Base-by-base conservation (phyloP, 2,888 invertebrate species). In the Orchesella flavescens region DNA sequence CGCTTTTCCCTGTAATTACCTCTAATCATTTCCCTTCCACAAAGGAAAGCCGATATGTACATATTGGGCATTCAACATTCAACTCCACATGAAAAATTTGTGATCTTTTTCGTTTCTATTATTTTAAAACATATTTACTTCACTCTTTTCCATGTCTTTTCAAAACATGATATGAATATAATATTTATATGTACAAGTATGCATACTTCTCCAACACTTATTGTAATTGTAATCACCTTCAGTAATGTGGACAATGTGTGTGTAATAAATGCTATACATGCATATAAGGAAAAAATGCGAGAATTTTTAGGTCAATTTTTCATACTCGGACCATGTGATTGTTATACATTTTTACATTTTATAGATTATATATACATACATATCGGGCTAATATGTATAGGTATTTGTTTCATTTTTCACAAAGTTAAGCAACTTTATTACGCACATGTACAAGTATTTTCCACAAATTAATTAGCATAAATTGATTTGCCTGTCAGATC, bases 1-100 rank as follows among this genome's bases (percentile, higher is more conserved):
- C 86, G 87, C 87, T 87, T 88, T 88, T 87, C 88, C 88, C 88
- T 88, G 88, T 88, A 88, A 88, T 88, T 88, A 88, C 88, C 87
- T 87, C 87, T 88, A 88, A 88, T 88, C 88, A 88, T 88, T 88
- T 88, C 88, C 87, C 88, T 86, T 87, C 82, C 79, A 87, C 88
- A 88, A 88, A 88, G 88, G 86, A 87, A 88, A 87, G 88, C 88
- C 88, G 88, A 88, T 83, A 86, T 86, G 86, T 87, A 85, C 87
- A 87, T 86, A 87, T 87, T 86, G 85, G 87, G 86, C 86, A 88
- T 87, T 88, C 87, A 86, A 82, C 86, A 86, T 59, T 85, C 85
- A 68, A 23, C 43, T 80, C 59, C n/a, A 69, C 68, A 82, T 68
- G 78, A 83, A 71, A 66, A 66, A 83, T 69, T 78, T 72, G 76